Conservation (phyloP, 2,797 vertebrate species). For the Notoglanidium macrostoma region DNA sequence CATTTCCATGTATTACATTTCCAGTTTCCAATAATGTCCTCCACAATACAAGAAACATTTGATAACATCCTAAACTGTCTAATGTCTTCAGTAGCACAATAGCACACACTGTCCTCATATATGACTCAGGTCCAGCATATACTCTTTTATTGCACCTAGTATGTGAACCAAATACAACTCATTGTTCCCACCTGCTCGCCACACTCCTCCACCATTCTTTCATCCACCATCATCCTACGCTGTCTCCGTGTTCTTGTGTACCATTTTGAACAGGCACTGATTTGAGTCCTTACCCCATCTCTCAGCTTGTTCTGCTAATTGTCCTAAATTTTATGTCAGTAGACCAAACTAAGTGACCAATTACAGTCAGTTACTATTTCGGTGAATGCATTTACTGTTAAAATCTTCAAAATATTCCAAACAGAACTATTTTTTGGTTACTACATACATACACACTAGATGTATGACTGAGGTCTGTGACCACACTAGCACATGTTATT, state of each 20-base stretch:
- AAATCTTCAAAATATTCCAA: background rate
- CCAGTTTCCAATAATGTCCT: background rate
- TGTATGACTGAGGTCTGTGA: background rate
- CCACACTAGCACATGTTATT: conserved; percentile 10
- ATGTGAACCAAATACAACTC: background rate
- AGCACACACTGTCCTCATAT: background rate
- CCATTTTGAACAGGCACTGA: background rate
- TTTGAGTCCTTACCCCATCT: background rate
- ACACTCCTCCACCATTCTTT: background rate
- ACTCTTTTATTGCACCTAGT: background rate
- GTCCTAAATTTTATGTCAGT: background rate
- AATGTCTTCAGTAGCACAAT: background rate
- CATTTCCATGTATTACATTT: background rate
- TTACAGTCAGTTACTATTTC: background rate
- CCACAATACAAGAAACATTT: background rate
- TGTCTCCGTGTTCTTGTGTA: background rate
- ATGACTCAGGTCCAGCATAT: background rate
- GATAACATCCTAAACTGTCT: background rate
- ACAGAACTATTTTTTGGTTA: background rate
- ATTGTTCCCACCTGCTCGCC: background rate
- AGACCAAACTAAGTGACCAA: too few species aligned
- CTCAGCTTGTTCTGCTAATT: background rate
- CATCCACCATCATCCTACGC: background rate
- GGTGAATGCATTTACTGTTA: background rate
- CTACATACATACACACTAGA: background rate